Evolutionary conservation across 2,113 vertebrate genomes (phyloP), one percentile per base, ranked within the genome.

Genomic region (Galeopterus variegatus): DNA sequence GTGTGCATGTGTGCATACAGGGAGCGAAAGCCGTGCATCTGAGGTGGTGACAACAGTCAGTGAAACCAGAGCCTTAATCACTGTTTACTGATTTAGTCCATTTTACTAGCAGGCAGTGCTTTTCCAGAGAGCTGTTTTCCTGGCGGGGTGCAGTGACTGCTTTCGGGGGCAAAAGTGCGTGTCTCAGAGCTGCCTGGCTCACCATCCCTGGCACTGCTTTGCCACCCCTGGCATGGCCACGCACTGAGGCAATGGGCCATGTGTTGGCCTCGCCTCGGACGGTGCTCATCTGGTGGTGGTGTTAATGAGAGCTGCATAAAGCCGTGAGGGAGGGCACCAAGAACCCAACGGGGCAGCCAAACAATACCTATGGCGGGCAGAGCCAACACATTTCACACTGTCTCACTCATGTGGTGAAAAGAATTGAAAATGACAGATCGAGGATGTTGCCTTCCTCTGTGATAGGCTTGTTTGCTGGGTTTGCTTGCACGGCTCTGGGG

Each of bases 31-130:
- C 60, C 0, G 0, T 6, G 64, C 56, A 50, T 97, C 96, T 88
- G 85, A 96, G 89, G 11, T 96, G 95, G 56, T 2, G 60, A 84
- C 95, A 97, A 83, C 94, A 97, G 94, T 95, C 96, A 82, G 45
- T 52, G 0, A 84, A 97, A 86, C 92, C 98, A 95, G 67, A 96
- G 85, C 96, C 94, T 98, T 99, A 98, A 99, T 98, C 98, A 98
- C 97, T 98, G 98, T 97, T 99, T 97, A 98, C 97, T 96, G 98
- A 95, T 98, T 98, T 88, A 94, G 97, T 95, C 96, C 33, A 17
- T 98, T 98, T 99, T 98, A 98, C 98, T 98, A 98, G 97, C 98
- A 98, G 98, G 97, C 98, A 98, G 56, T 65, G 93, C 94, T 98
- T 96, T 98, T 96, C 96, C 94, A 97, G 98, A 98, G 97, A 98